These are phyloP conservation scores for Epicauta chinensis DNA, from an alignment of 1,140 invertebrate genomes.

Conservation along the genomic window DNA sequence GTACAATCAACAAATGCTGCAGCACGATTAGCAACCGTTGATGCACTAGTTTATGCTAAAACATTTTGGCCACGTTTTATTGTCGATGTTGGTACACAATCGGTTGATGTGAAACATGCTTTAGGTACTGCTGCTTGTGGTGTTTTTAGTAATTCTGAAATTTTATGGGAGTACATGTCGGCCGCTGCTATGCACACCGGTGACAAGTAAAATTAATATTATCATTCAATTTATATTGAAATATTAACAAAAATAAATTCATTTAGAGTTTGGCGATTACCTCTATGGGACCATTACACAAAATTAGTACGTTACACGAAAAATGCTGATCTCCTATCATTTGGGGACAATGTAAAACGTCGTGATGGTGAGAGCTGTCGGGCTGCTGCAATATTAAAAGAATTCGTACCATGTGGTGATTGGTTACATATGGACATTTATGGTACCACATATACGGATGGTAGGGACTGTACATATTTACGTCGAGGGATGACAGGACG, in stretches of 20 bases:
- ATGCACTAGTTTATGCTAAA: conserved; percentile 57
- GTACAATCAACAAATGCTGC: conserved; percentile 64
- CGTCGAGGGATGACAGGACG: conserved; percentile 52
- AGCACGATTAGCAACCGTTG: conserved; percentile 57
- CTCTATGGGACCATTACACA: conserved; percentile 54
- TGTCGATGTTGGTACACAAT: conserved; percentile 60
- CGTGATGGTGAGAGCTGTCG: conserved; percentile 53
- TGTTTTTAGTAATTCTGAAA: conserved; percentile 51
- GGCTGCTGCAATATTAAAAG: conserved; percentile 64
- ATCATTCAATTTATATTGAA: no score
- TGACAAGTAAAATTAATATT: conserved; percentile 44
- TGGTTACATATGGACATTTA: conserved; percentile 69
- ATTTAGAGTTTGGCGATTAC: conserved; percentile 56
- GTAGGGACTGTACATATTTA: conserved; percentile 54
- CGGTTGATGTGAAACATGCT: conserved; percentile 50
- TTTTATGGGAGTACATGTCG: conserved; percentile 47
- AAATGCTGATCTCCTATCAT: conserved; percentile 55
- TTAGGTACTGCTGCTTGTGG: conserved; percentile 51
- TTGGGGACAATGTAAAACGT: conserved; percentile 40
- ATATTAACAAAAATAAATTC: no score
- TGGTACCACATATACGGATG: conserved; percentile 52
- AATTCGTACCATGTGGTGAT: conserved; percentile 56
- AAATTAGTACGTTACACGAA: conserved; percentile 32
- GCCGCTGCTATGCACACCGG: conserved; percentile 51
- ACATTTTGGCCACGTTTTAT: conserved; percentile 54